These are phyloP conservation scores for Chrysemys picta DNA, from an alignment of 2,113 vertebrate species.

Conservation along the genomic window DNA sequence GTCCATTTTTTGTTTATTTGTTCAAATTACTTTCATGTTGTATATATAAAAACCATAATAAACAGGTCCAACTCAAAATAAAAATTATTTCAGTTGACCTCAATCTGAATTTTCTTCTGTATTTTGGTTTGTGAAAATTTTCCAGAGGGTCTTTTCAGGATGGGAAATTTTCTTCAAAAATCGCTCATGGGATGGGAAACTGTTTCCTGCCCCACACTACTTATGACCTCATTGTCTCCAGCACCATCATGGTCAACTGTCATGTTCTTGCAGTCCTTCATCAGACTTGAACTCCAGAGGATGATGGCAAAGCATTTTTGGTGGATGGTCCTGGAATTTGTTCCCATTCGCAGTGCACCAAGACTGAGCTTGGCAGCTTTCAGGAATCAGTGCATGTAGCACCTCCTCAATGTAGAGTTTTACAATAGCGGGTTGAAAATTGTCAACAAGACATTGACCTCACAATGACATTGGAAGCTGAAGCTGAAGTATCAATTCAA, in stretches of 20 bases:
- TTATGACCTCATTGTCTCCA: neutral
- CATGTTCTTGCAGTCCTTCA: neutral
- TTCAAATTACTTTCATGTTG: neutral
- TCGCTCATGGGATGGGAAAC: neutral
- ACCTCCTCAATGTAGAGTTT: neutral
- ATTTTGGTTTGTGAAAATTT: slow-evolving; percentile 16
- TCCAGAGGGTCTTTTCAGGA: slow-evolving; percentile 35
- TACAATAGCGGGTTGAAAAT: neutral
- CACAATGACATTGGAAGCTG: neutral
- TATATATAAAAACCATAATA: slow-evolving; percentile 34
- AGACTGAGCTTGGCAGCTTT: neutral
- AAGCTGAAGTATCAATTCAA: neutral
- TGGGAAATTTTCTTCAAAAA: slow-evolving; percentile 30
- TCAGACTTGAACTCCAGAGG: neutral
- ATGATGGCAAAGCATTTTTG: too few relatives aligned
- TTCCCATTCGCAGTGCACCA: neutral
- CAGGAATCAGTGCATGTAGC: neutral
- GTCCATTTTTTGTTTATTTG: slow-evolving; percentile 21
- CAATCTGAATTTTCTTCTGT: neutral
- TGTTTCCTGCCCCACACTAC: neutral
- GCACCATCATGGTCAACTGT: neutral
- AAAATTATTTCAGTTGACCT: slow-evolving; percentile 19
- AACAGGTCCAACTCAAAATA: slow-evolving; percentile 29
- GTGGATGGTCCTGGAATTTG: neutral
- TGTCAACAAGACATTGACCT: neutral